Percentiles rank a stretch among this genome's conserved stretches.
Evolutionary conservation across 2,888 invertebrate genomes (phyloP).

Genomic region (Chrysina gloriosa): DNA sequence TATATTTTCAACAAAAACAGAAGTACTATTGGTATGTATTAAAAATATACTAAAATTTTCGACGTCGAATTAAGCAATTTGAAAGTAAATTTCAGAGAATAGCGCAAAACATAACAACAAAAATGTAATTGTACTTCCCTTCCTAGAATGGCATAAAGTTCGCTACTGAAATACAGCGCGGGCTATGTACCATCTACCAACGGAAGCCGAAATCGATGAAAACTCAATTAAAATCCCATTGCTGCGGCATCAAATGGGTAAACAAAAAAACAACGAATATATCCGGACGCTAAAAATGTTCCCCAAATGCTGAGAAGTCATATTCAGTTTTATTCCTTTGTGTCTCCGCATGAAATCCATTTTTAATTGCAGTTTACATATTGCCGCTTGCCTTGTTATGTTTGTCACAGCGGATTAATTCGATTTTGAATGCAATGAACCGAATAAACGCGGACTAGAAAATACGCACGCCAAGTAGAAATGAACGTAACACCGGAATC

Average conservation of each 20-base stretch:
- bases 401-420: conserved; percentile 26
- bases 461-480: neutral
- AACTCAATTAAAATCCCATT: conserved; percentile 34
- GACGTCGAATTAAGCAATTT: too few species aligned
- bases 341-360: conserved; percentile 17
- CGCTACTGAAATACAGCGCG: conserved; percentile 9
- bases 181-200: too few species aligned
- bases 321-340: conserved; percentile 27
- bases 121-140: neutral
- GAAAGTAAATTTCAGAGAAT: too few species aligned
- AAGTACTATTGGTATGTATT: too few species aligned
- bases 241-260: conserved; percentile 26
- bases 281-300: conserved; percentile 2
- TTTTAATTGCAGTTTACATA: conserved; percentile 34
- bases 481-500: neutral
- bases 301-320: conserved; percentile 28
- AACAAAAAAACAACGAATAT: conserved; percentile 23
- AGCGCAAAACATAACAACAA: too few species aligned
- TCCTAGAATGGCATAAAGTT: conserved; percentile 7
- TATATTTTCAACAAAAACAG: too few species aligned
- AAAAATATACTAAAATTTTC: too few species aligned
- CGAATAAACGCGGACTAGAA: neutral
- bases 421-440: conserved; percentile 22
- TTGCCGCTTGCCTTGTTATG: conserved; percentile 9
- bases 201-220: conserved; percentile 17